phyloP scores from a whole-genome alignment of 2,113 vertebrate species.

The Callipepla californica region DNA sequence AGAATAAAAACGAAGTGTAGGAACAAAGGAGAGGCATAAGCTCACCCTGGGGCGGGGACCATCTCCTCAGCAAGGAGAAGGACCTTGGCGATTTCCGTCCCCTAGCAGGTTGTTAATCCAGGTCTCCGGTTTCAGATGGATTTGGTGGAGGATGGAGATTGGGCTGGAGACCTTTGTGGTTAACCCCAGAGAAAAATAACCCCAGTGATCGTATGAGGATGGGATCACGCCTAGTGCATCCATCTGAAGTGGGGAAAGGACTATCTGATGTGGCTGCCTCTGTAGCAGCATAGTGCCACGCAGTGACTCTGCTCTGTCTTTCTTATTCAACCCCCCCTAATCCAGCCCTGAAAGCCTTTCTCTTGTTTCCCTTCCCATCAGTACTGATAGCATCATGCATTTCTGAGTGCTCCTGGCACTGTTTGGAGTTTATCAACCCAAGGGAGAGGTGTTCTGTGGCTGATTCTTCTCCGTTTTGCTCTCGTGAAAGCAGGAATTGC shows the following conservation, averaged over 20 bases:
- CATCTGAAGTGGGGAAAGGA: neutral
- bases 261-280: neutral
- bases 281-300: neutral
- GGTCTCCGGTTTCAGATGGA: constrained; percentile 23
- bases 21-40: neutral
- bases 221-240: neutral
- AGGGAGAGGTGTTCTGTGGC: neutral
- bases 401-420: neutral
- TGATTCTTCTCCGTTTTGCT: neutral
- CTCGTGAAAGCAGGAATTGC: neutral
- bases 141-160: neutral
- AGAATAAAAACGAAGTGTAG: neutral
- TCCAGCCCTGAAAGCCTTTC: neutral
- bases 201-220: neutral
- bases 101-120: neutral
- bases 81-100: neutral
- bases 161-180: neutral
- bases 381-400: neutral
- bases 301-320: neutral
- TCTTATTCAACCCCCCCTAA: neutral
- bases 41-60: neutral
- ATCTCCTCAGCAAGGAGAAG: neutral
- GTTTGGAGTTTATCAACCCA: neutral
- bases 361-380: neutral
- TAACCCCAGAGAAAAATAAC: neutral